Percentiles rank a stretch among this genome's conserved stretches.
Evolutionary conservation across 92 coral and sea anemone genomes (phyloP).

Genomic region (Anthopleura xanthogrammica): DNA sequence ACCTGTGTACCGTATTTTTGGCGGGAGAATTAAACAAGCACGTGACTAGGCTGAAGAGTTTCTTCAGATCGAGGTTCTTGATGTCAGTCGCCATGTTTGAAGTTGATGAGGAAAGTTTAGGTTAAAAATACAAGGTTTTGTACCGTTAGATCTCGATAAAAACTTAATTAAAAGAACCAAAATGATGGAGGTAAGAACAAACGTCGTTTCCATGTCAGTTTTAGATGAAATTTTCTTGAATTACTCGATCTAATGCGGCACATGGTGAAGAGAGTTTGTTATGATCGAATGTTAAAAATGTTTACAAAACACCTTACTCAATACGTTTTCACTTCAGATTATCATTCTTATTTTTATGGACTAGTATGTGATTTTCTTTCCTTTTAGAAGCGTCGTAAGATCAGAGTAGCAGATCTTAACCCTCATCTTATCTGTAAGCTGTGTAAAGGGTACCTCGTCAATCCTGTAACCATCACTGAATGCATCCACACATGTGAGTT

Average conservation of each 20-base stretch:
- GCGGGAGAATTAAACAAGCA: conserved; percentile 5
- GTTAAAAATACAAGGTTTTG: background rate
- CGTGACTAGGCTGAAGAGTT: background rate
- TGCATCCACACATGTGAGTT: conserved; percentile 63
- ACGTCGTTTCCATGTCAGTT: background rate
- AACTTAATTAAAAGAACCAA: background rate
- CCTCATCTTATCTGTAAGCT: conserved; percentile 79
- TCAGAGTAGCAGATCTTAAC: conserved; percentile 65
- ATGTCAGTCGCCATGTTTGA: background rate
- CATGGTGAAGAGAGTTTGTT: background rate
- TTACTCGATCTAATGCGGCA: background rate
- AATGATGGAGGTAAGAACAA: conserved; percentile 25
- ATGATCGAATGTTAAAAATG: background rate
- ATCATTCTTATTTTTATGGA: background rate
- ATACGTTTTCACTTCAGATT: background rate
- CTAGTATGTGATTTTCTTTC: background rate
- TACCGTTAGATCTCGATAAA: background rate
- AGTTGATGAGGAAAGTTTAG: background rate
- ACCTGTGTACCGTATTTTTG: background rate
- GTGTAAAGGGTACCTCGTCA: conserved; percentile 88
- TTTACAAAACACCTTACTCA: background rate
- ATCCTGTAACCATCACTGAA: conserved; percentile 67
- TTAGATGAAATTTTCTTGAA: background rate
- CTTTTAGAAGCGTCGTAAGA: conserved; percentile 64
- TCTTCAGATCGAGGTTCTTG: background rate